Base-by-base conservation (phyloP, 2,888 invertebrate genomes). In the Globia sparganii region DNA sequence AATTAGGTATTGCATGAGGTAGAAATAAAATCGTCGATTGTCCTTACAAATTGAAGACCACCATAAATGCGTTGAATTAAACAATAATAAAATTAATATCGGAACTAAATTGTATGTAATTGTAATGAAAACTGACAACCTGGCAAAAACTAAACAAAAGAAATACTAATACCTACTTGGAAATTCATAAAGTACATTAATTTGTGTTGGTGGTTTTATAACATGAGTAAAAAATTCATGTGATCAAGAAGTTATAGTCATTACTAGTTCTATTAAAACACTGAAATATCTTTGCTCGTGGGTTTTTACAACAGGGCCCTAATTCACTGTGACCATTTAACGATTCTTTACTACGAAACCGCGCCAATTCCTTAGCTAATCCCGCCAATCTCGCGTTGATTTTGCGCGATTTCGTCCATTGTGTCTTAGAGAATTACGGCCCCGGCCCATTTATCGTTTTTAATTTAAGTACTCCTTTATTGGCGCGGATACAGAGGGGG, bases 121-220 rank as follows among this genome's bases (percentile, higher is more conserved):
- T 18, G 8, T 58, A 40, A 58, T 72, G 37, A 58, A 49, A 78
- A 78, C 18, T 78, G 58, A 28, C 56, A 64, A 58, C 49, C 46
- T 72, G 58, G 49, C 25, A 72, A 72, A 79, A 79, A 72, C 13
- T 11, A 46, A 56, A 78, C 62, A 77, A 72, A 78, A 72, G 40
- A 58, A 53, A 37, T 49, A 71, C 28, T 8, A 53, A 37, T 49
- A 71, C 28, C 11, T 31, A 46, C n/a, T 65, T 34, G 58, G 9
- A 78, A 78, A 78, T 79, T 65, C 40, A 53, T 73, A 25, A 34
- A 61, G 28, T 56, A 71, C n/a, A 69, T 67, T 28, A 46, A 69
- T 64, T 69, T 58, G 11, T n/a, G n/a, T 28, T 58, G 31, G 53
- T 40, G 34, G 28, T 79, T 49, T 74, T 74, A 13, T 37, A 49